Evolutionary conservation across 1,140 invertebrate species (phyloP), one percentile per base, ranked within the genome.

Genomic region (Tetragonula clypearis): DNA sequence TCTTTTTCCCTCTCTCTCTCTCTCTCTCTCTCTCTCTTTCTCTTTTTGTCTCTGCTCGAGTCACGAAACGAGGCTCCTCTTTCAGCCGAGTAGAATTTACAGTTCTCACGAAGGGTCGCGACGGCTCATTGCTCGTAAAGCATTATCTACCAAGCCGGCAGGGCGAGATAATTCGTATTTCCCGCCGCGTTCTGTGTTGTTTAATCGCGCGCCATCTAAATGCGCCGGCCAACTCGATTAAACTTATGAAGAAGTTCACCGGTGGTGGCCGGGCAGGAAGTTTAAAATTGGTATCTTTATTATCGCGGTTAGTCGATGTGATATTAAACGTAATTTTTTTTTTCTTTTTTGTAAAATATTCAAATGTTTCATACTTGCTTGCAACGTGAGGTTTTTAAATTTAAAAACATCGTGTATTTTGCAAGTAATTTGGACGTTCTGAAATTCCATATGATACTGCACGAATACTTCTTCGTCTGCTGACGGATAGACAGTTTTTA

Each of bases 221-320:
- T n/a, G 58, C 41, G 41, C 58, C 68, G 68, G 78, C 65, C 41
- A 79, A 85, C 72, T 89, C 83, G 82, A 90, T 90, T 90, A 90
- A 90, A 89, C 66, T 89, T 89, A 74, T 85, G 87, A 83, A 89
- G 87, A 90, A 89, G 85, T 90, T 88, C 79, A 79, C 41, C 41
- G 41, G 41, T 9, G 8, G 41, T 41, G 41, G 8, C 41, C 41
- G 41, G 41, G 41, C 6, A 8, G 8, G 6, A 49, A 8, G 41
- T 49, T 49, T 8, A 49, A 49, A 49, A 8, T 41, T 41, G 41
- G 8, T 8, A 9, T 49, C 41, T 49, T 49, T 49, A 49, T 49
- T 49, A 49, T 49, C 8, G 41, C 41, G 0, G 8, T 49, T 49
- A 49, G 8, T 49, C 41, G 41, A 49, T 8, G 41, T 8, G 8